phyloP scores from a whole-genome alignment of 2,113 vertebrate species.

The Gadus chalcogrammus region DNA sequence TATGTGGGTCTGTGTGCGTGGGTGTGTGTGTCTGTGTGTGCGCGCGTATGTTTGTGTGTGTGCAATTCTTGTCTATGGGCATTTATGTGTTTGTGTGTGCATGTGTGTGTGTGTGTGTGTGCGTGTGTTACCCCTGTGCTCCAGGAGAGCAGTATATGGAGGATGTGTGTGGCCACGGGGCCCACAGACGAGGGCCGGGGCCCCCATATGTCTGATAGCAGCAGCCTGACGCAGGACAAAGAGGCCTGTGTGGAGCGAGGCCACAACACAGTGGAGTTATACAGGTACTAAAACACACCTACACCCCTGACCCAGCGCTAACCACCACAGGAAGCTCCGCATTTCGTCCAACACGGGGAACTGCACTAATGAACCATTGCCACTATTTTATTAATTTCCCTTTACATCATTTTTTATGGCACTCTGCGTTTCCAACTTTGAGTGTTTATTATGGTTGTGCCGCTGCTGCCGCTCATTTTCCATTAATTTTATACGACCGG shows the following conservation, averaged over 20 bases:
- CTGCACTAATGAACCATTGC: too few relatives aligned
- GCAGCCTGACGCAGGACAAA: conserved; percentile 52
- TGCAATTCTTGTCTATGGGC: too few relatives aligned
- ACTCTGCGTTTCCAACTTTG: too few relatives aligned
- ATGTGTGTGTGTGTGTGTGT: conserved; percentile 6
- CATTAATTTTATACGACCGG: too few relatives aligned
- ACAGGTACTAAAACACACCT: conserved; percentile 63
- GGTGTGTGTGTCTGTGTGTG: conserved; percentile 8
- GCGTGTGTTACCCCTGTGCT: conserved; percentile 6
- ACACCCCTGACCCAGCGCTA: background rate
- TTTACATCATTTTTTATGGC: too few relatives aligned
- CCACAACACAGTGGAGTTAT: conserved; percentile 42
- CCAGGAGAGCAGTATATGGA: conserved; percentile 82
- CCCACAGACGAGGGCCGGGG: conserved; percentile 57
- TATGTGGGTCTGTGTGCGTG: background rate
- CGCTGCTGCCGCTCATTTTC: too few relatives aligned
- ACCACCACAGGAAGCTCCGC: background rate
- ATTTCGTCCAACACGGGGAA: too few relatives aligned
- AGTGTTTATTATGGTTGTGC: too few relatives aligned
- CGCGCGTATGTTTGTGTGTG: too few relatives aligned
- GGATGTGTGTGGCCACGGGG: conserved; percentile 71
- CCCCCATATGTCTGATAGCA: conserved; percentile 59
- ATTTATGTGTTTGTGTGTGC: background rate
- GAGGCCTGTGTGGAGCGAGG: conserved; percentile 44
- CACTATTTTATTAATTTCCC: too few relatives aligned